phyloP scores from a whole-genome alignment of 2,888 invertebrate genomes.

The Polymixis lichenea region DNA sequence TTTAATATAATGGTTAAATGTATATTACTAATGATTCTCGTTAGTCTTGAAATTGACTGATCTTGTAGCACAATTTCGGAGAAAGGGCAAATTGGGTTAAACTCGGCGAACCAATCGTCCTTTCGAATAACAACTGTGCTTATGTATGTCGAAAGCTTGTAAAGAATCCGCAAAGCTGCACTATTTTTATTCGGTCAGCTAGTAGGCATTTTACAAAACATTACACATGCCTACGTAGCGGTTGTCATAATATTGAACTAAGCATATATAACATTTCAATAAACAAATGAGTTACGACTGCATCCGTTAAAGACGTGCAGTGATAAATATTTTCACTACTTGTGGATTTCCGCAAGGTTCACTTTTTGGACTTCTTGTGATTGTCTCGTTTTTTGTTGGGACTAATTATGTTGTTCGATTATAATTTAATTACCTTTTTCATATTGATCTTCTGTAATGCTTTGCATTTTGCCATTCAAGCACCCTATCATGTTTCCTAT shows the following conservation, averaged over 20 bases:
- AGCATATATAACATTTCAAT: too few species aligned
- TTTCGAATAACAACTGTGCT: neutral
- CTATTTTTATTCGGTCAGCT: neutral
- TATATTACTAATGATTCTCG: slow-evolving; percentile 58
- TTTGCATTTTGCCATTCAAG: neutral
- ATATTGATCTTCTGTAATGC: slow-evolving; percentile 7
- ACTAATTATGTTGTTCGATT: neutral
- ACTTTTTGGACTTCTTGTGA: neutral
- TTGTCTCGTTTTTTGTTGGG: neutral
- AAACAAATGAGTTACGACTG: neutral
- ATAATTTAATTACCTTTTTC: neutral
- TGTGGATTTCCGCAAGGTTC: neutral
- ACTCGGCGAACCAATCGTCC: neutral
- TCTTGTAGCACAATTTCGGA: slow-evolving; percentile 48
- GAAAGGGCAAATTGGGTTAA: slow-evolving; percentile 4
- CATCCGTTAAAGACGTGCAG: neutral
- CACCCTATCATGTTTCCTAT: slow-evolving; percentile 2
- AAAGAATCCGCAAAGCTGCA: neutral
- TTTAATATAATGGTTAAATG: slow-evolving; percentile 47
- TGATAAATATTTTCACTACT: neutral
- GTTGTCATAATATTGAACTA: neutral
- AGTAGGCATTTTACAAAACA: neutral
- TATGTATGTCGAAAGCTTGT: neutral
- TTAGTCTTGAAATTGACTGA: slow-evolving; percentile 76
- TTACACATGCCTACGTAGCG: too few species aligned